Evolutionary conservation across 2,888 invertebrate species (phyloP).

Genomic region (Calliopum simillimum): DNA sequence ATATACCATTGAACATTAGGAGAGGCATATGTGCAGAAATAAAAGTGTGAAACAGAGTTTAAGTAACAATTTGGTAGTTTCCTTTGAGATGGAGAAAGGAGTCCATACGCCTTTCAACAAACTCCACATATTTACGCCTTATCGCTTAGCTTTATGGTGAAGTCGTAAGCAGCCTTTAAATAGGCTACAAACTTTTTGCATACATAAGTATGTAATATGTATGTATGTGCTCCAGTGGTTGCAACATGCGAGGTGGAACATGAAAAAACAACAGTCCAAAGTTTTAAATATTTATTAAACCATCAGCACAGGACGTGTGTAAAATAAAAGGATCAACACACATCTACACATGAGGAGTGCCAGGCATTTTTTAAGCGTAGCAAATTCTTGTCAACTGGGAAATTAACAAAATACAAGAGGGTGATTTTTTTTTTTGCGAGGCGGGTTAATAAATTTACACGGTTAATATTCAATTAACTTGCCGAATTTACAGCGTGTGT

Average conservation of each 20-base stretch:
- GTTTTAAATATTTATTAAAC: conserved; percentile 64
- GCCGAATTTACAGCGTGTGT: conserved; percentile 9
- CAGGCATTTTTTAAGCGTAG: conserved; percentile 29
- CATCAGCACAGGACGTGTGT: conserved; percentile 53
- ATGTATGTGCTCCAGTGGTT: background rate
- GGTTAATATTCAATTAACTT: conserved; percentile 42
- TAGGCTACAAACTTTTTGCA: conserved; percentile 27
- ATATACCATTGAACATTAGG: no score
- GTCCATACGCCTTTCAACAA: background rate
- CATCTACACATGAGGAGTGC: background rate
- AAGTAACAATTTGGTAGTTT: background rate
- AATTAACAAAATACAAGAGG: conserved; percentile 36
- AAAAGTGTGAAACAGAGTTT: conserved; percentile 12
- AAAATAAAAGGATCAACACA: conserved; percentile 1
- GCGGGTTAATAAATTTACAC: conserved; percentile 36
- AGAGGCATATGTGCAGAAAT: background rate
- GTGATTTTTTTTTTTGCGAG: conserved; percentile 5
- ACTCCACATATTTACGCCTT: conserved; percentile 10
- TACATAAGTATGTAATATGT: background rate
- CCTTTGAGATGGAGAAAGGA: background rate
- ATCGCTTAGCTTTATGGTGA: background rate
- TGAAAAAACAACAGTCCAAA: background rate
- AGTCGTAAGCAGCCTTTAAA: conserved; percentile 13
- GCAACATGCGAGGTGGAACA: background rate
- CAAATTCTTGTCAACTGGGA: conserved; percentile 43